Percentiles rank a stretch among this genome's conserved stretches.
phyloP scores from a whole-genome alignment of 2,888 invertebrate species.

The Sinhomidia bicolor region DNA sequence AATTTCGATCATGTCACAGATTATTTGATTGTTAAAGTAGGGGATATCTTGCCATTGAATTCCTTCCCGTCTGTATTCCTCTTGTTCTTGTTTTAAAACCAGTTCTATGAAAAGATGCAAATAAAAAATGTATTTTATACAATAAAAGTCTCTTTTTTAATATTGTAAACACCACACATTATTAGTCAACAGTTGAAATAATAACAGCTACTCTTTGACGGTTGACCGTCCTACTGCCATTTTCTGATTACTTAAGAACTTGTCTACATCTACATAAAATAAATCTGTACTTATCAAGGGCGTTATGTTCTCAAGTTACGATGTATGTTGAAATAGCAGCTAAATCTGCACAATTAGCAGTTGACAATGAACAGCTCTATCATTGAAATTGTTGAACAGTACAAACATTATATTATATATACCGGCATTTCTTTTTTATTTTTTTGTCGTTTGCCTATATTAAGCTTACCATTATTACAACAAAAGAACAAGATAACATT shows the following conservation, averaged over 20 bases:
- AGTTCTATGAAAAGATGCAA: conserved; percentile 86
- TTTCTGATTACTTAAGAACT: too few relatives aligned
- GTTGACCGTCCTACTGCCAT: too few relatives aligned
- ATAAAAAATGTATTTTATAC: background rate
- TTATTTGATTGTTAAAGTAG: conserved; percentile 98
- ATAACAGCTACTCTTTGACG: too few relatives aligned
- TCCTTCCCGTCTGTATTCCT: conserved; percentile 97
- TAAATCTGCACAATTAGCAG: background rate
- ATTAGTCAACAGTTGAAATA: too few relatives aligned
- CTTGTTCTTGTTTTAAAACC: conserved; percentile 98
- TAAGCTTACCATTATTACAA: too few relatives aligned
- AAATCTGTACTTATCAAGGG: background rate
- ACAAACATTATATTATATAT: too few relatives aligned
- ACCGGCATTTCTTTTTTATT: too few relatives aligned
- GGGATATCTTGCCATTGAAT: conserved; percentile 97
- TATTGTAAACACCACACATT: background rate
- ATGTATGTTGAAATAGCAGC: background rate
- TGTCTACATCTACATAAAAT: too few relatives aligned
- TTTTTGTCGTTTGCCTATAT: too few relatives aligned
- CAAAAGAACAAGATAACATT: too few relatives aligned
- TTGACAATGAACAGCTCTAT: background rate
- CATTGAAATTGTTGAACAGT: too few relatives aligned
- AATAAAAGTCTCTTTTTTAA: background rate
- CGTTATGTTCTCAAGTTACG: too few relatives aligned
- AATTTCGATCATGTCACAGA: conserved; percentile 97